Conservation (phyloP, 2,113 vertebrate genomes). For the Zosterops pallidus region DNA sequence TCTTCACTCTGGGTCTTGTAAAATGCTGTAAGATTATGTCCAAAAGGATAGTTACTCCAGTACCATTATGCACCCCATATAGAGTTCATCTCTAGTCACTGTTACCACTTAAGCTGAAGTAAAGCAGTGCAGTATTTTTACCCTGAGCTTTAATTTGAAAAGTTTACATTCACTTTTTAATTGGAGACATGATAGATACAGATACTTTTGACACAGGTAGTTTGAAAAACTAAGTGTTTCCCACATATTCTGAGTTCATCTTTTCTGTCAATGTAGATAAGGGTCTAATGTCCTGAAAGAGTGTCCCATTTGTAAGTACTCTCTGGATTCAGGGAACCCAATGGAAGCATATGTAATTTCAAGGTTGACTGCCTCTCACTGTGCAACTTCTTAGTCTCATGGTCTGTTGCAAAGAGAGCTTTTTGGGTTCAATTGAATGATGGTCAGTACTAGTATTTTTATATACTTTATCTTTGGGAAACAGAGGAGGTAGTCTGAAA, state of each 20-base stretch:
- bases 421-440: background rate
- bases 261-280: accelerated
- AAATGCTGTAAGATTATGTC: background rate
- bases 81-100: background rate
- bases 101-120: background rate
- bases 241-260: background rate
- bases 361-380: background rate
- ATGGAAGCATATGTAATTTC: background rate
- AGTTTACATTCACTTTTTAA: background rate
- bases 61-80: no score
- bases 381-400: background rate
- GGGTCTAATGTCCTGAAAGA: background rate
- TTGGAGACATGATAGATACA: background rate
- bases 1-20: background rate
- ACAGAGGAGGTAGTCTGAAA: background rate
- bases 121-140: background rate
- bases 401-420: background rate
- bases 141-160: background rate
- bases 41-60: background rate
- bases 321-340: background rate
- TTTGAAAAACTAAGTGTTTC: background rate
- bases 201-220: background rate
- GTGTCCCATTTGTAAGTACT: background rate
- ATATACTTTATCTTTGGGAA: background rate
- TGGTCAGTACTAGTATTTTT: background rate